Conservation (phyloP, 2,113 vertebrate genomes). For the Odontophorus gujanensis region DNA sequence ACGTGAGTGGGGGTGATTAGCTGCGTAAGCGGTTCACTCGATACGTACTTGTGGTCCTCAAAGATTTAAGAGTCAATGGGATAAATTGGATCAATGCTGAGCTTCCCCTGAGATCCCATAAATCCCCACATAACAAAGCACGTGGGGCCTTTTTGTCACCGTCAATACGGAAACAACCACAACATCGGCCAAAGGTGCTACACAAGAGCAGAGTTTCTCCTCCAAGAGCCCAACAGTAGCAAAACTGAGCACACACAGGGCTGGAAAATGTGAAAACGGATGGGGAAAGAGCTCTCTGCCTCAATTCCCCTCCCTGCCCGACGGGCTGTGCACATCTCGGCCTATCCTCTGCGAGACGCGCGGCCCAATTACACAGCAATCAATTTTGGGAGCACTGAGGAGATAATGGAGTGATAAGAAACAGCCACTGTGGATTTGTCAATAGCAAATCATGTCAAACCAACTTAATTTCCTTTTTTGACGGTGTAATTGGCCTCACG, state of each 20-base stretch:
- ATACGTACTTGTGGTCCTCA: background rate
- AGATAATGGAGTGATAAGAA: conserved; percentile 74
- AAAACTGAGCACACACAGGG: rapidly evolving
- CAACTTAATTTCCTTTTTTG: conserved; percentile 73
- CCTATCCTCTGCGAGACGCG: rapidly evolving
- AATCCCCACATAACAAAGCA: background rate
- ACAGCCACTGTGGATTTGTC: conserved; percentile 66
- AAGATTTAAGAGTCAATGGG: conserved; percentile 8
- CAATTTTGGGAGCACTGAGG: conserved; percentile 68
- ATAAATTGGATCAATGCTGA: conserved; percentile 30
- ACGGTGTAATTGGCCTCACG: conserved; percentile 65
- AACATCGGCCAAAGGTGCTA: background rate
- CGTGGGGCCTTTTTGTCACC: background rate
- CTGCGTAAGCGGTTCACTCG: background rate
- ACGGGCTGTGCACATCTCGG: background rate
- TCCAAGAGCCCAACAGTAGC: background rate
- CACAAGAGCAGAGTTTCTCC: background rate
- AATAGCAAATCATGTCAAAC: conserved; percentile 72
- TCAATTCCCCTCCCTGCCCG: background rate
- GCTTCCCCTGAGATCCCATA: background rate
- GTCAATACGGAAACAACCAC: background rate
- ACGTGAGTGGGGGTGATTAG: background rate
- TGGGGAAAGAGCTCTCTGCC: background rate
- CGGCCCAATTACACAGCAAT: conserved; percentile 70
- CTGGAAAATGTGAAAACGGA: background rate